Percentiles rank a stretch among this genome's conserved stretches.
phyloP scores from a whole-genome alignment of 2,113 vertebrate species.

The Tupaia chinensis region DNA sequence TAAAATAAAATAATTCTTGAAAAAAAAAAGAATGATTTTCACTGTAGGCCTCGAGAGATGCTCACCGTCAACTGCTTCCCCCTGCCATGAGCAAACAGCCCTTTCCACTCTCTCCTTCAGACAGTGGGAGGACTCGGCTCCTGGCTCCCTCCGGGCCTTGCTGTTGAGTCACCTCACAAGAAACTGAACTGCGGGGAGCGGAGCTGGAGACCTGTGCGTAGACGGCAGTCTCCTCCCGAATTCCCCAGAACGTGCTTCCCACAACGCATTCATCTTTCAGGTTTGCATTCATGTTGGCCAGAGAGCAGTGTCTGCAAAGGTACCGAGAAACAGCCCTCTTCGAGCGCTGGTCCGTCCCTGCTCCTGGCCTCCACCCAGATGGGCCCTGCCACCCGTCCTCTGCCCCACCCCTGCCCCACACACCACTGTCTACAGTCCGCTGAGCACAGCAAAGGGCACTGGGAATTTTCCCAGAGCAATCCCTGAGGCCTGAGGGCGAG shows the following conservation, averaged over 20 bases:
- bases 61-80: neutral
- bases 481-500: neutral
- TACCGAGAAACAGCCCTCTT: no score
- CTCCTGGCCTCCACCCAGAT: no score
- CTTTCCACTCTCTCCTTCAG: neutral
- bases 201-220: neutral
- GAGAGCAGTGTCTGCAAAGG: neutral
- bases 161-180: neutral
- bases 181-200: neutral
- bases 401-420: fast-evolving
- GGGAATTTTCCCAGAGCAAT: neutral
- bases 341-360: fast-evolving
- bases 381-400: neutral
- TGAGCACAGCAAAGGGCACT: no score
- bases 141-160: neutral
- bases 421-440: no score
- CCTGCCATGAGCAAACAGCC: neutral
- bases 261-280: neutral
- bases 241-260: neutral
- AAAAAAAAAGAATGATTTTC: neutral
- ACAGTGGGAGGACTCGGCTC: neutral
- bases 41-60: neutral
- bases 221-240: neutral
- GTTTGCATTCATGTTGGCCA: neutral
- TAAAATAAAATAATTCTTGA: no score